phyloP scores from a whole-genome alignment of 2,797 vertebrate genomes.

The Notoglanidium macrostoma region DNA sequence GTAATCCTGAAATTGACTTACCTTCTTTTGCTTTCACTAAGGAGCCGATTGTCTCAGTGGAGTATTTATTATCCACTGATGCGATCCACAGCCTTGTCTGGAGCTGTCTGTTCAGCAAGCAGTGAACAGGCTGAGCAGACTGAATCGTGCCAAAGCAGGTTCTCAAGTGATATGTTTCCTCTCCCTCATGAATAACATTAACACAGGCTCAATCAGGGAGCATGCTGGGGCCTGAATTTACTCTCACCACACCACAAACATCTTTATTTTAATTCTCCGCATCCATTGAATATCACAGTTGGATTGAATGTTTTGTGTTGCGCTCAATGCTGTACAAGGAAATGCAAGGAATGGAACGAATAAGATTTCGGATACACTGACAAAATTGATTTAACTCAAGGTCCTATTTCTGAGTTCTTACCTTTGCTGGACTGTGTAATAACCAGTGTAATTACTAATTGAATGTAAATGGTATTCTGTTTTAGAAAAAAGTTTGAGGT shows the following conservation, averaged over 20 bases:
- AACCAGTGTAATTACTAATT: neutral
- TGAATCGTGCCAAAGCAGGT: slow-evolving; percentile 48
- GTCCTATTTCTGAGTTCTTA: neutral
- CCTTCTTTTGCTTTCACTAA: neutral
- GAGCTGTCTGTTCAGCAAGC: slow-evolving; percentile 10
- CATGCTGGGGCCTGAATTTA: slow-evolving; percentile 42
- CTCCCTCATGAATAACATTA: slow-evolving; percentile 55
- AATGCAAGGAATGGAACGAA: neutral
- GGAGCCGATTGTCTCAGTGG: slow-evolving; percentile 1
- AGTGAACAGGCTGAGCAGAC: slow-evolving; percentile 23
- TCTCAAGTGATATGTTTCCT: slow-evolving; percentile 37
- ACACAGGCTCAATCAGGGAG: slow-evolving; percentile 31
- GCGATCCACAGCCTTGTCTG: neutral
- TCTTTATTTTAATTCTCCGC: slow-evolving; percentile 33
- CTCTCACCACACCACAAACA: slow-evolving; percentile 30
- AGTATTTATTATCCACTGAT: slow-evolving; percentile 14
- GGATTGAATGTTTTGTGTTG: slow-evolving; percentile 16
- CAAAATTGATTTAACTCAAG: slow-evolving; percentile 23
- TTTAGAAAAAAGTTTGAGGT: neutral
- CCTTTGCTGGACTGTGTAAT: neutral
- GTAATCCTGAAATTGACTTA: slow-evolving; percentile 8
- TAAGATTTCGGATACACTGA: slow-evolving; percentile 17
- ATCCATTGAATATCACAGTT: slow-evolving; percentile 25
- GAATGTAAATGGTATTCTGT: slow-evolving; percentile 1
- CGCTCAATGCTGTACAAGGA: slow-evolving; percentile 24